Base-by-base conservation (phyloP, 1,140 invertebrate genomes). In the Uloborus diversus region DNA sequence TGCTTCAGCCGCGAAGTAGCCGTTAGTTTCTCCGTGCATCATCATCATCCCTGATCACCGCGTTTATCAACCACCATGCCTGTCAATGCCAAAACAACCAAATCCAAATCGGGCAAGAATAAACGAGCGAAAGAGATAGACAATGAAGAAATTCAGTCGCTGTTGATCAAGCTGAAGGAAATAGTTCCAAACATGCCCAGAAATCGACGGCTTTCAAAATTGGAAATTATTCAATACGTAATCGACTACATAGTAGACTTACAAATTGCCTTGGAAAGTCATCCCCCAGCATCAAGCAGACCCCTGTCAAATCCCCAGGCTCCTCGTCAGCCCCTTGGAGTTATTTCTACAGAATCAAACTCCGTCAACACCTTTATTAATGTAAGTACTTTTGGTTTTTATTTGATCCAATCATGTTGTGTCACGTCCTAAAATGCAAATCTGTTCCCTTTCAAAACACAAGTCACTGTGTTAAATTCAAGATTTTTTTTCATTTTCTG, bases 241-340 rank as follows among this genome's bases (percentile, higher is more conserved):
- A 98, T 98, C 86, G 95, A 97, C 85, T 98, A 98, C 86, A 98
- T 98, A 83, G 94, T 95, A 85, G 95, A 98, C 87, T 88, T 98
- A 82, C 80, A 81, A 56, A 70, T 81, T 17, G 73, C 80, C 42
- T 42, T 81, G 42, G 73, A 81, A 27, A 51, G 64, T 23, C 79
- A 71, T 47, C 68, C 66, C 20, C 11, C 13, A 27, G n/a, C n/a
- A n/a, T n/a, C n/a, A n/a, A 25, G 42, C 30, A 37, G 65, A 51
- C 69, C 20, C 17, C 56, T 53, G 17, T 28, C 42, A 23, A 32
- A 23, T 20, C n/a, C 37, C 9, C 17, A 17, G 7, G 27, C 64
- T 0, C 17, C 20, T n/a, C 28, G 80, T 11, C 80, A 81, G 28
- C 80, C 80, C 7, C 64, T 81, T 47, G 79, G 79, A 37, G 69